Evolutionary conservation across 1,140 invertebrate genomes (phyloP).

Genomic region (Mamestra configurata): DNA sequence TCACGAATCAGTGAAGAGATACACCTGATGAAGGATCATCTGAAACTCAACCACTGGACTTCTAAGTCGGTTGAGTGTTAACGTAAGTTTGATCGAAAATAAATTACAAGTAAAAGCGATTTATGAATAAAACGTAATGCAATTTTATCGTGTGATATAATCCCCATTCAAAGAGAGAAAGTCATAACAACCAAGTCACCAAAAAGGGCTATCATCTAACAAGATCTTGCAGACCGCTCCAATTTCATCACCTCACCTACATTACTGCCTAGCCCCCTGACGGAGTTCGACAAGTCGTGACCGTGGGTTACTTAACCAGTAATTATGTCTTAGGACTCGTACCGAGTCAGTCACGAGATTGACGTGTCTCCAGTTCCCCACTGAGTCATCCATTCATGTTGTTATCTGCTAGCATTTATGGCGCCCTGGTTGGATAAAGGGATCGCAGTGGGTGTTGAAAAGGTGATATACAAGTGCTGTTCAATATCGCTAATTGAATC

Average conservation of each 20-base stretch:
- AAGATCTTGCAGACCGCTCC: not conserved
- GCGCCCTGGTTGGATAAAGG: conserved; percentile 1
- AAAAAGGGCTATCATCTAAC: conserved; percentile 30
- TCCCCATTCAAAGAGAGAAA: conserved; percentile 1
- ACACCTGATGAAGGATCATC: too few relatives aligned
- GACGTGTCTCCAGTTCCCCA: conserved; percentile 1
- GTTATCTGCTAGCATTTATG: conserved; percentile 7
- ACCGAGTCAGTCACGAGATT: conserved; percentile 14
- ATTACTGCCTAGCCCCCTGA: not conserved
- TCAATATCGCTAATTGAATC: not conserved
- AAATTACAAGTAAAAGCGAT: too few relatives aligned
- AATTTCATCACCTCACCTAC: conserved; percentile 36
- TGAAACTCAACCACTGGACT: too few relatives aligned
- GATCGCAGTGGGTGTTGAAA: not conserved
- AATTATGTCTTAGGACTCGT: conserved; percentile 22
- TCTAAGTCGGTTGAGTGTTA: too few relatives aligned
- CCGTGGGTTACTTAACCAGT: conserved; percentile 38
- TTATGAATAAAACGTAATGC: too few relatives aligned
- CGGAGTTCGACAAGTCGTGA: conserved; percentile 22
- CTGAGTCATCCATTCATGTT: conserved; percentile 19
- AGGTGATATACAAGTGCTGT: not conserved
- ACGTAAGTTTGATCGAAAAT: too few relatives aligned
- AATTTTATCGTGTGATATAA: not conserved
- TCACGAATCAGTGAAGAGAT: too few relatives aligned
- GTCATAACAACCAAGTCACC: not conserved